Evolutionary conservation across 2,113 vertebrate genomes (phyloP).

Genomic region (Euleptes europaea): DNA sequence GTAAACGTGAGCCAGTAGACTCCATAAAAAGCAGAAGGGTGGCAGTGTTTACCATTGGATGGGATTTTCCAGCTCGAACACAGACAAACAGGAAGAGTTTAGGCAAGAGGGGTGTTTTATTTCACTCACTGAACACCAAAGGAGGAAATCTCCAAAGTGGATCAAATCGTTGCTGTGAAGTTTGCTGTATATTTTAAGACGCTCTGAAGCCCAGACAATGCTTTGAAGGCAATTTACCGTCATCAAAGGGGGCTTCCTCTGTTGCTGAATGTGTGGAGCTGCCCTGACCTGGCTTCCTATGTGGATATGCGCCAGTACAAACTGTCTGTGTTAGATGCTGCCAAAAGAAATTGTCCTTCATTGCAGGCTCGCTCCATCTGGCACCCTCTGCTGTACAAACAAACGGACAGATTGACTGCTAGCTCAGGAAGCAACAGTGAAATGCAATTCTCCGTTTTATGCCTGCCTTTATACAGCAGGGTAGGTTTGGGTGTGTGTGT

Average conservation of each 20-base stretch:
- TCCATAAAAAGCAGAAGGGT: conserved; percentile 33
- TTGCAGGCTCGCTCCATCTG: conserved; percentile 28
- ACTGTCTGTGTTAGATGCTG: conserved; percentile 38
- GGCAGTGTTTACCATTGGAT: conserved; percentile 14
- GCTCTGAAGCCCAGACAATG: conserved; percentile 56
- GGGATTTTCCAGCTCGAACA: conserved; percentile 57
- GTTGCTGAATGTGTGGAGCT: conserved; percentile 36
- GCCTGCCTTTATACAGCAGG: conserved; percentile 23
- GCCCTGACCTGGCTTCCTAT: conserved; percentile 47
- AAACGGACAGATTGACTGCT: conserved; percentile 37
- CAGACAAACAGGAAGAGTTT: conserved; percentile 28
- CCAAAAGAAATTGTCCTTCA: conserved; percentile 56
- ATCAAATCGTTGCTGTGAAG: conserved; percentile 57
- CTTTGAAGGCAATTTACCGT: conserved; percentile 63
- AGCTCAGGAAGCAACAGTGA: conserved; percentile 35
- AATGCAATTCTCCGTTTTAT: conserved; percentile 36
- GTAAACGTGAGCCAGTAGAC: background rate
- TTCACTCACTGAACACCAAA: conserved; percentile 38
- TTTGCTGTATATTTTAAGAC: conserved; percentile 59
- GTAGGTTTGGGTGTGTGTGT: background rate
- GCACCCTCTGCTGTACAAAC: conserved; percentile 36
- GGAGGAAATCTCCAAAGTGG: conserved; percentile 53
- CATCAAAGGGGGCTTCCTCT: conserved; percentile 49
- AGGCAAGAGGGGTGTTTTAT: conserved; percentile 35
- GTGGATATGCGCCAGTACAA: conserved; percentile 51